Evolutionary conservation across 2,797 vertebrate genomes (phyloP).

Genomic region (Myotis planiceps): DNA sequence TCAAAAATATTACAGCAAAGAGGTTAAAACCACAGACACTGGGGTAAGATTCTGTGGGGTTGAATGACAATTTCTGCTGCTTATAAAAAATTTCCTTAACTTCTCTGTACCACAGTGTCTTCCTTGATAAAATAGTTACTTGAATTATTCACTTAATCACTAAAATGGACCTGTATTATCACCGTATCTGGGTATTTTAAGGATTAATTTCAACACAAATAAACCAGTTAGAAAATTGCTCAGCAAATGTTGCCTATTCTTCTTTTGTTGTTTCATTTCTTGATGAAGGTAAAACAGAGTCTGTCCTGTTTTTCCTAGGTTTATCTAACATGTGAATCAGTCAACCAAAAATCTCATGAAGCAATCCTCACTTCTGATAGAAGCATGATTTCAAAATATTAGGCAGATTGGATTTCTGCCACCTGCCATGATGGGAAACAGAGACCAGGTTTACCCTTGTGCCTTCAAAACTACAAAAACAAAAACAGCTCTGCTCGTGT

Average conservation of each 20-base stretch:
- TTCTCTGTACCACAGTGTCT: not conserved
- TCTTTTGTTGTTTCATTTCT: conserved; percentile 33
- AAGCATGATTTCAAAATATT: conserved; percentile 15
- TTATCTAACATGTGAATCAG: not conserved
- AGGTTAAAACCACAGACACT: not conserved
- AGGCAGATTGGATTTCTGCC: not conserved
- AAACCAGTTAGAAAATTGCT: conserved; percentile 25
- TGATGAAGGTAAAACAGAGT: conserved; percentile 9
- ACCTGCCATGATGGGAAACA: not conserved
- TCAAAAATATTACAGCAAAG: conserved; percentile 13
- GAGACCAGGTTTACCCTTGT: not conserved
- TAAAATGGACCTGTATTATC: not conserved
- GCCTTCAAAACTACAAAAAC: not conserved
- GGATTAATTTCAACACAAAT: not conserved
- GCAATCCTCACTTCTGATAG: conserved; percentile 3
- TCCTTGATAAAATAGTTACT: not conserved
- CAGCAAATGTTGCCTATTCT: not conserved
- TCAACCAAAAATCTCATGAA: not conserved
- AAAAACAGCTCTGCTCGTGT: not conserved
- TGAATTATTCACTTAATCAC: not conserved
- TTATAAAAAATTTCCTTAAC: not conserved
- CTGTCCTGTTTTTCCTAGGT: not conserved
- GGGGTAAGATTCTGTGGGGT: not conserved
- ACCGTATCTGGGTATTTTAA: not conserved
- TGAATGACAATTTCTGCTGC: not conserved